Evolutionary conservation across 2,888 invertebrate species (phyloP).

Genomic region (Scrobipalpa costella): DNA sequence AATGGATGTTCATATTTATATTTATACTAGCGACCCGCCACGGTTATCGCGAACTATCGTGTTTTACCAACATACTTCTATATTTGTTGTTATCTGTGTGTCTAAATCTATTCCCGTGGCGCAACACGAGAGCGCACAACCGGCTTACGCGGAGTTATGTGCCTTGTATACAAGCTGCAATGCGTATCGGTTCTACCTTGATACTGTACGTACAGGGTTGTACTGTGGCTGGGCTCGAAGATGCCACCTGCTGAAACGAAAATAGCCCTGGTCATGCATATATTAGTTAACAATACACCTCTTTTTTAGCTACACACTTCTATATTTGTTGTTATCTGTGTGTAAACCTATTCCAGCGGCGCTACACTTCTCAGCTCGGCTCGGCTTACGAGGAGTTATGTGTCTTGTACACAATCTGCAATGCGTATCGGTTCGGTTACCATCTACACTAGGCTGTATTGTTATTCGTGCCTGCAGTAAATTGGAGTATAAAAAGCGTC

Average conservation of each 20-base stretch:
- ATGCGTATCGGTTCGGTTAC: too few species aligned
- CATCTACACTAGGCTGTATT: too few species aligned
- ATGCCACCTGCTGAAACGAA: too few species aligned
- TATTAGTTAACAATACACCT: too few species aligned
- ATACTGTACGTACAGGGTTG: too few species aligned
- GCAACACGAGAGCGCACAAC: not conserved
- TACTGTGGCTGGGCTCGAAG: too few species aligned
- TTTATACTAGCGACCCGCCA: too few species aligned
- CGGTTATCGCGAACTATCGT: too few species aligned
- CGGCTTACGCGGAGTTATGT: not conserved
- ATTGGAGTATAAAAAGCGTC: too few species aligned
- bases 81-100: not conserved
- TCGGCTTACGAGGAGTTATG: not conserved
- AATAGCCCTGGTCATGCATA: too few species aligned
- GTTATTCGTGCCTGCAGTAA: not conserved
- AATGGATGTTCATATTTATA: too few species aligned
- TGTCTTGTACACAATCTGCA: not conserved
- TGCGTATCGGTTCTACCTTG: not conserved
- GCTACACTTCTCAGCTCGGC: not conserved
- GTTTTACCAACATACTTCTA: not conserved
- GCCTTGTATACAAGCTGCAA: not conserved
- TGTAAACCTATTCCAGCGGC: not conserved
- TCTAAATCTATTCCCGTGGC: not conserved
- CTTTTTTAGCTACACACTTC: too few species aligned
- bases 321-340: not conserved